Evolutionary conservation across 2,797 vertebrate genomes (phyloP).

Genomic region (Sternotherus odoratus): DNA sequence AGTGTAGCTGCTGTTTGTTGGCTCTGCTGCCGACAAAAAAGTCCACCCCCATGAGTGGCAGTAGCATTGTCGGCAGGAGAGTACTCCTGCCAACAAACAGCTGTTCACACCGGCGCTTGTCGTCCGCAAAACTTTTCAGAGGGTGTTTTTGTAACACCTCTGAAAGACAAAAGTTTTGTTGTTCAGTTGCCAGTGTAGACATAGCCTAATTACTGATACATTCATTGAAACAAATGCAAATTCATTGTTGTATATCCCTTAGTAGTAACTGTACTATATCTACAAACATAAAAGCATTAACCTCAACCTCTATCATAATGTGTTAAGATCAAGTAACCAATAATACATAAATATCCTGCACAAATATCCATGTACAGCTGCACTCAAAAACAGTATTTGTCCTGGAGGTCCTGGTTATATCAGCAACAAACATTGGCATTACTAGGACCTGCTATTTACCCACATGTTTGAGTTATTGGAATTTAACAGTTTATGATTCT

Average conservation of each 20-base stretch:
- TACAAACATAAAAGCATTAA: background rate
- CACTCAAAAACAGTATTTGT: background rate
- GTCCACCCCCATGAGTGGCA: too few relatives aligned
- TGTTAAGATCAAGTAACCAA: slow-evolving; percentile 38
- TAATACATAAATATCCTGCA: background rate
- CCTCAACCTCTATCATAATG: background rate
- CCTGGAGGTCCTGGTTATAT: slow-evolving; percentile 14
- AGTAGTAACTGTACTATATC: background rate
- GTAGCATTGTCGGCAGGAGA: too few relatives aligned
- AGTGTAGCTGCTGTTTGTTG: too few relatives aligned
- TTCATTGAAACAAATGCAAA: slow-evolving; percentile 1
- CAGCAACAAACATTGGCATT: background rate
- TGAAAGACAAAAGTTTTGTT: too few relatives aligned
- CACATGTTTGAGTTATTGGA: slow-evolving; percentile 15
- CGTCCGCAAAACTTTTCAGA: too few relatives aligned
- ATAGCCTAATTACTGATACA: background rate
- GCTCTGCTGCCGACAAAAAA: too few relatives aligned
- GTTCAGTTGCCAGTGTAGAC: too few relatives aligned
- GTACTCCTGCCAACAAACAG: too few relatives aligned
- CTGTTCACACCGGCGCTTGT: too few relatives aligned
- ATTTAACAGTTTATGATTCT: background rate
- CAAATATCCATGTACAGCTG: slow-evolving; percentile 6
- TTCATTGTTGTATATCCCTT: background rate
- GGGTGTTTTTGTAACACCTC: too few relatives aligned
- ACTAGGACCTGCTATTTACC: background rate